phyloP scores from a whole-genome alignment of 2,113 vertebrate species.

The Prochilodus magdalenae region DNA sequence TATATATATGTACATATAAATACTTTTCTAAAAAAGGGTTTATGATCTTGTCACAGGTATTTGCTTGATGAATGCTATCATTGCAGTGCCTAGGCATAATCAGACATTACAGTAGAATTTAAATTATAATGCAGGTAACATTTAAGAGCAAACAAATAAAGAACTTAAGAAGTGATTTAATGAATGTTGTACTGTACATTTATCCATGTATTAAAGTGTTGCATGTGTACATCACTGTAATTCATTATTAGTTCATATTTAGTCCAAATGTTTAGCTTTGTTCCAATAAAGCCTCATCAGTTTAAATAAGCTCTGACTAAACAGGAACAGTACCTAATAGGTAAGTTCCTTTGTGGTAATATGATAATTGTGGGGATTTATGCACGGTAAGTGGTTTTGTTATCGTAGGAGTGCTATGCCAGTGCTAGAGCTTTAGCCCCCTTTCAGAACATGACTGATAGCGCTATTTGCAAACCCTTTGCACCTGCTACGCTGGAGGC shows the following conservation, averaged over 20 bases:
- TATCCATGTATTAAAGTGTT: neutral
- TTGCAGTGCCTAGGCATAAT: too few species aligned
- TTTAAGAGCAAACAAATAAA: too few species aligned
- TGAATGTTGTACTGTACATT: neutral
- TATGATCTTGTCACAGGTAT: too few species aligned
- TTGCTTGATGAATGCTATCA: too few species aligned
- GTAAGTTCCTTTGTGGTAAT: conserved; percentile 37
- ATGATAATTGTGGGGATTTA: conserved; percentile 42
- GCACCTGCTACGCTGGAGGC: conserved; percentile 57
- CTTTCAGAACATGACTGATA: conserved; percentile 52
- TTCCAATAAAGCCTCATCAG: conserved; percentile 22
- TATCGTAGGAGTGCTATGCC: conserved; percentile 38
- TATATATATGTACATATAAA: too few species aligned
- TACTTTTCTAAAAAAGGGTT: too few species aligned
- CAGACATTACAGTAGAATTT: too few species aligned
- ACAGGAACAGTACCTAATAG: conserved; percentile 19
- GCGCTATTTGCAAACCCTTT: conserved; percentile 52
- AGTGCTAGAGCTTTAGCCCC: conserved; percentile 22
- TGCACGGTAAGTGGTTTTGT: conserved; percentile 50
- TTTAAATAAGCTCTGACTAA: conserved; percentile 40
- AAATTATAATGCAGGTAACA: too few species aligned
- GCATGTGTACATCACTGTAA: neutral
- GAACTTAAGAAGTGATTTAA: too few species aligned
- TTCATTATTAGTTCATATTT: neutral
- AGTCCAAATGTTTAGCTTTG: neutral